A percentile compares a stretch with the other conserved stretches of the same genome.
Conservation (phyloP, 2,113 vertebrate species). For the Vulpes lagopus region DNA sequence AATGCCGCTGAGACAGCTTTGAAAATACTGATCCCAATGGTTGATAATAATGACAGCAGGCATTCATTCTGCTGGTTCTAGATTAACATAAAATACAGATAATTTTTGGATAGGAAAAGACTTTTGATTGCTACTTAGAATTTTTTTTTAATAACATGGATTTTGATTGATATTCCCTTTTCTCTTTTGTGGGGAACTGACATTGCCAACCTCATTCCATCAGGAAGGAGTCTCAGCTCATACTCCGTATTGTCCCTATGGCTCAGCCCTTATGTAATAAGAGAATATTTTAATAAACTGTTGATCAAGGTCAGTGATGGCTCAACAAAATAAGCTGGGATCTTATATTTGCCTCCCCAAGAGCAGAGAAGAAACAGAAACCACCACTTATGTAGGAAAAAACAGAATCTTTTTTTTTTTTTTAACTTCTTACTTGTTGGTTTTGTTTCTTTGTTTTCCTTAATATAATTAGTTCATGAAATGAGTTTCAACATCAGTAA, state of each 20-base stretch:
- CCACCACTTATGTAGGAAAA: constrained; percentile 39
- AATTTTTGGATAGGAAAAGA: neutral
- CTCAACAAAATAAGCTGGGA: constrained; percentile 79
- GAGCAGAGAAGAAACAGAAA: constrained; percentile 75
- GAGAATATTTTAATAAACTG: neutral
- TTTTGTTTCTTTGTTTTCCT: neutral
- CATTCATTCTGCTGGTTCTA: neutral
- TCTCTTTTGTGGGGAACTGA: neutral
- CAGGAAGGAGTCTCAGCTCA: neutral
- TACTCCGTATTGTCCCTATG: neutral
- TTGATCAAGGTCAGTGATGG: constrained; percentile 61
- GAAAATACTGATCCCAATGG: too few relatives aligned
- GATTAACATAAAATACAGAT: neutral
- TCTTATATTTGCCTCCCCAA: constrained; percentile 45
- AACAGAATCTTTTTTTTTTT: neutral
- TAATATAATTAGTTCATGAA: neutral
- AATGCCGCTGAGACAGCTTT: neutral
- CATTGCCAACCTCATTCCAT: neutral
- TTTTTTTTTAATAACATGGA: neutral
- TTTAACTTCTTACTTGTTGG: neutral
- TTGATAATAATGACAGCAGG: rapidly evolving
- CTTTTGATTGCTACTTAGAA: neutral
- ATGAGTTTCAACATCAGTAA: neutral
- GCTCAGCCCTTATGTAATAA: neutral
- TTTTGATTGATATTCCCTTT: neutral